Percentiles rank a stretch among this genome's conserved stretches.
phyloP scores from a whole-genome alignment of 2,797 vertebrate genomes.

The Naso thynnoides region DNA sequence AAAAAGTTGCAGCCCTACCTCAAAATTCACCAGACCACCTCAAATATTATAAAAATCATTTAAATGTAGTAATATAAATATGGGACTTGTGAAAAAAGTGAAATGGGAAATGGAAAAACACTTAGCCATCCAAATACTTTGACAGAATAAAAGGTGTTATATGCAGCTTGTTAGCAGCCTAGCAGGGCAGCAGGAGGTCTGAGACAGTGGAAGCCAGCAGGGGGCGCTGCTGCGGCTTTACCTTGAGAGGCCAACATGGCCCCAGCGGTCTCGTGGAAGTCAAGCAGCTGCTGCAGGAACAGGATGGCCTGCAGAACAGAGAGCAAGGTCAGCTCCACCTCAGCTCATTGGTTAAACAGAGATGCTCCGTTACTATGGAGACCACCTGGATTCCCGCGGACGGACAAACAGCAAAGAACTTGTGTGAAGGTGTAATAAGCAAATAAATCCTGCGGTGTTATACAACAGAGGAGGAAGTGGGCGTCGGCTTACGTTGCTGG shows the following conservation, averaged over 20 bases:
- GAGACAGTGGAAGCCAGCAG: fast-evolving
- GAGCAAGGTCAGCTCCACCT: constrained; percentile 2
- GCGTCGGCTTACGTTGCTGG: constrained; percentile 90
- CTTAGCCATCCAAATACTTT: neutral
- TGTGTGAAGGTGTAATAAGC: neutral
- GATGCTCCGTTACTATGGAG: constrained; percentile 10
- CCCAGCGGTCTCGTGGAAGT: constrained; percentile 97
- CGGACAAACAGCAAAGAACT: neutral
- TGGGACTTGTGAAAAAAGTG: too few species aligned
- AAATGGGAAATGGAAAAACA: too few species aligned
- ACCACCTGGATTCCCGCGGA: constrained; percentile 17
- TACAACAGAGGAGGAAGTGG: neutral
- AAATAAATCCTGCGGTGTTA: neutral
- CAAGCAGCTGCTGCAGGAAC: constrained; percentile 96
- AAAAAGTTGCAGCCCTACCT: too few species aligned
- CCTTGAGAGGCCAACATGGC: constrained; percentile 99
- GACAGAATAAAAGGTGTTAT: neutral
- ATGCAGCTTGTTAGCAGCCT: neutral
- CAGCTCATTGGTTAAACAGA: neutral
- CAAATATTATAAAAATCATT: too few species aligned
- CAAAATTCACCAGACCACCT: too few species aligned
- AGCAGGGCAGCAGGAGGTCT: neutral
- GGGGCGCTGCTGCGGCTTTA: constrained; percentile 55
- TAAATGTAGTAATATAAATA: too few species aligned
- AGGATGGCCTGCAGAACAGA: constrained; percentile 90